phyloP scores from a whole-genome alignment of 2,888 invertebrate species.

The Tenthredo mesomela region DNA sequence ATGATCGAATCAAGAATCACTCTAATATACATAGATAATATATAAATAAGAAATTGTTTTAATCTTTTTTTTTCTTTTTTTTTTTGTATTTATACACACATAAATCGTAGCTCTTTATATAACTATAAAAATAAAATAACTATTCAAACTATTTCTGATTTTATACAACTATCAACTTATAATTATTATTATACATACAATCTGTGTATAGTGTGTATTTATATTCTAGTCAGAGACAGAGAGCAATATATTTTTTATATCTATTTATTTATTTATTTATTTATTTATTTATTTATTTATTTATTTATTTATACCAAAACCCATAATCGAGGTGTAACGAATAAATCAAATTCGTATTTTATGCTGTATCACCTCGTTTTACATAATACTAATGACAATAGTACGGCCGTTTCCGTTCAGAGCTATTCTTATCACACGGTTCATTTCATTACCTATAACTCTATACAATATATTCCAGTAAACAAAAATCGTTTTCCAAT shows the following conservation, averaged over 20 bases:
- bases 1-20: no score
- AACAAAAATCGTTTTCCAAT: not conserved
- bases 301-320: not conserved
- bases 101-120: not conserved
- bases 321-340: not conserved
- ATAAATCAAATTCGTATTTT: not conserved
- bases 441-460: not conserved
- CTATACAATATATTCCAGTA: not conserved
- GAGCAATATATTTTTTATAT: not conserved
- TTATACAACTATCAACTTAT: not conserved
- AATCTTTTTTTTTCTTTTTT: not conserved
- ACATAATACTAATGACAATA: conserved; percentile 3
- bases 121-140: not conserved
- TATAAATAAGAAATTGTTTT: not conserved
- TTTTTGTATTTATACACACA: not conserved
- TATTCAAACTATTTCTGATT: not conserved
- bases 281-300: not conserved
- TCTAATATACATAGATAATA: not conserved
- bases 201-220: not conserved
- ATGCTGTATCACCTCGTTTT: not conserved
- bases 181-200: not conserved
- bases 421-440: not conserved
- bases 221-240: not conserved
- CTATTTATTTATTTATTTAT: no score
- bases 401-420: not conserved